A percentile compares a stretch with the other conserved stretches of the same genome.
Conservation (phyloP, 2,113 vertebrate genomes). For the Brachyhypopomus occidentalis region DNA sequence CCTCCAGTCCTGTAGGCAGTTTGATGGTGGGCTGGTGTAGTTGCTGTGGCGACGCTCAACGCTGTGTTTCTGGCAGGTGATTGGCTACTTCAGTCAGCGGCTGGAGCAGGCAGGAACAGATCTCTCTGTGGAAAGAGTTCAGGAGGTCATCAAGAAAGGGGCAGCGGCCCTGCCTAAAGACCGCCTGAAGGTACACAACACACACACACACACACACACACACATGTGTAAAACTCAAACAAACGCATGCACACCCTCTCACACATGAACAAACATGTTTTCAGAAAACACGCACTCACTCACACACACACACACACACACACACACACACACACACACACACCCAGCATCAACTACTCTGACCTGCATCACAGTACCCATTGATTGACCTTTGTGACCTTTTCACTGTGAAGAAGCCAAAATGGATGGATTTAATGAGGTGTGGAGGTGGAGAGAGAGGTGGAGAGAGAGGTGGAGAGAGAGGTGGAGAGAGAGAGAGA, state of each 20-base stretch:
- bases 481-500: neutral
- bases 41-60: too few species aligned
- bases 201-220: slow-evolving; percentile 1
- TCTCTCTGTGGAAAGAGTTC: slow-evolving; percentile 93
- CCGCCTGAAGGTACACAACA: slow-evolving; percentile 85
- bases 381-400: neutral
- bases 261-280: neutral
- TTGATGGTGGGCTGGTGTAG: too few species aligned
- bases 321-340: neutral
- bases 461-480: neutral
- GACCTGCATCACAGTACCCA: neutral
- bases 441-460: neutral
- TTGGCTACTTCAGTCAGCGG: slow-evolving; percentile 93
- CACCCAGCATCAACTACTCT: neutral
- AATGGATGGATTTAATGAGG: neutral
- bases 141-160: slow-evolving; percentile 98
- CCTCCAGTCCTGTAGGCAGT: too few species aligned
- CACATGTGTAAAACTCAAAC: slow-evolving; percentile 22
- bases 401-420: slow-evolving; percentile 13
- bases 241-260: neutral
- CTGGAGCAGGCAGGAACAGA: slow-evolving; percentile 92
- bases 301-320: slow-evolving; percentile 1
- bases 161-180: slow-evolving; percentile 92
- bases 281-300: neutral
- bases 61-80: slow-evolving; percentile 77